Percentiles rank a stretch among this genome's conserved stretches.
Conservation (phyloP, 2,797 vertebrate species). For the Sebastes melanostomus region DNA sequence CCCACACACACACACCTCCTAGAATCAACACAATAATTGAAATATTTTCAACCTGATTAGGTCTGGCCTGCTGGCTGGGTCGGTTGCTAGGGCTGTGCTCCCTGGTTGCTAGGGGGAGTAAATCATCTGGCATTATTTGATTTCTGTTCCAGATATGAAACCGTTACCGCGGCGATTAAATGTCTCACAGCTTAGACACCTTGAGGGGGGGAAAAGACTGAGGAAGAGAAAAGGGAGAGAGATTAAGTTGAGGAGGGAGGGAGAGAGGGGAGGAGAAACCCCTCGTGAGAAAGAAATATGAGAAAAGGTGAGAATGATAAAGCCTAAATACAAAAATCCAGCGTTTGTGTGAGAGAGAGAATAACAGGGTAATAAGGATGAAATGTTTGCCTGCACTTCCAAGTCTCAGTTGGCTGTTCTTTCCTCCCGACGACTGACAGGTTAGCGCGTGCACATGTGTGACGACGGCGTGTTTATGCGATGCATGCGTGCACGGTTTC, state of each 20-base stretch:
- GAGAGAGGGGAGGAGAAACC: conserved; percentile 8
- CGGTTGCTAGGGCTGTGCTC: conserved; percentile 99
- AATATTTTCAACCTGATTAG: conserved; percentile 99
- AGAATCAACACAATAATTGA: conserved; percentile 99
- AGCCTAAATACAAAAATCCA: conserved; percentile 60
- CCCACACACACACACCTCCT: conserved; percentile 56
- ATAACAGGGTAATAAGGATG: conserved; percentile 69
- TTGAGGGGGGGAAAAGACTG: conserved; percentile 87
- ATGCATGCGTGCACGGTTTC: conserved; percentile 26
- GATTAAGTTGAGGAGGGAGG: conserved; percentile 58
- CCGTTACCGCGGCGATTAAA: conserved; percentile 99
- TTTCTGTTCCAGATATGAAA: conserved; percentile 99
- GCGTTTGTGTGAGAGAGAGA: conserved; percentile 34
- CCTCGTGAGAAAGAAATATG: conserved; percentile 65
- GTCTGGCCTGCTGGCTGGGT: conserved; percentile 95
- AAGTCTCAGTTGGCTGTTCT: conserved; percentile 64
- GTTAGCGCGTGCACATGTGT: conserved; percentile 20
- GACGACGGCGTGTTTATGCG: conserved; percentile 17
- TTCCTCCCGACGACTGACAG: conserved; percentile 59
- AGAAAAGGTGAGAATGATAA: conserved; percentile 69
- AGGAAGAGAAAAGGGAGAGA: conserved; percentile 76
- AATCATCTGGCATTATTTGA: conserved; percentile 99
- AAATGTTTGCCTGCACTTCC: conserved; percentile 73
- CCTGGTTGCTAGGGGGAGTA: conserved; percentile 99
- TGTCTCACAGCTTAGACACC: conserved; percentile 99